Base-by-base conservation (phyloP, 2,888 invertebrate species). In the Drosophila maculinotata region DNA sequence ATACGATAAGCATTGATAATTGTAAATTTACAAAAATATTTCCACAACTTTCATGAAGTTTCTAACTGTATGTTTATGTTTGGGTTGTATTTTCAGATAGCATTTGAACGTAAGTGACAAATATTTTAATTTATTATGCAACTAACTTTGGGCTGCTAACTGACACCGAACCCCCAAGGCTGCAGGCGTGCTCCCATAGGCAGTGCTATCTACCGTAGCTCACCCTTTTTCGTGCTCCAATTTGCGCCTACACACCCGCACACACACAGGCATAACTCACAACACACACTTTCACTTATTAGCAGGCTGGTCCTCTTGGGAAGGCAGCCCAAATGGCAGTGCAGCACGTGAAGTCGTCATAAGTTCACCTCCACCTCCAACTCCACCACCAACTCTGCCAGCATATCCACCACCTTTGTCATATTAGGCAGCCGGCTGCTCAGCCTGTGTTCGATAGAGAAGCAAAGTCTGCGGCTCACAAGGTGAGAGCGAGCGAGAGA, bases 271-370 rank as follows among this genome's bases (percentile, higher is more conserved):
- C 45, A 10, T 51, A 28, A 17, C 45, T 30, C 35, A 54, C 28
- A 35, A 14, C 64, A 82, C 58, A 68, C 76, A 79, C 81, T 84
- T 80, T 80, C 78, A 69, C 84, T 84, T 84, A 80, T 84, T 77
- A 63, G 66, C 48, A 44, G 2, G 45, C 8, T 44, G 47, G 31
- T 41, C 28, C 41, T 79, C 67, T 79, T 28, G 41, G 81, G 85
- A 70, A 79, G 56, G 58, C 54, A 54, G 49, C 72, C 76, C 79
- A 69, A 85, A 85, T 85, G 79, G 69, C 70, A 44, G 60, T 52
- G 63, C 63, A 62, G 62, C 85, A 81, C 79, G 85, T 79, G 62
- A 79, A 51, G 45, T 31, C 30, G 59, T 5, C 49, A 53, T 54
- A 56, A 59, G 59, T 52, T 38, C 39, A 51, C 36, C 58, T 45